These are phyloP conservation scores for Drosophila buzzatii DNA, from an alignment of 2,888 invertebrate species.

Conservation along the genomic window DNA sequence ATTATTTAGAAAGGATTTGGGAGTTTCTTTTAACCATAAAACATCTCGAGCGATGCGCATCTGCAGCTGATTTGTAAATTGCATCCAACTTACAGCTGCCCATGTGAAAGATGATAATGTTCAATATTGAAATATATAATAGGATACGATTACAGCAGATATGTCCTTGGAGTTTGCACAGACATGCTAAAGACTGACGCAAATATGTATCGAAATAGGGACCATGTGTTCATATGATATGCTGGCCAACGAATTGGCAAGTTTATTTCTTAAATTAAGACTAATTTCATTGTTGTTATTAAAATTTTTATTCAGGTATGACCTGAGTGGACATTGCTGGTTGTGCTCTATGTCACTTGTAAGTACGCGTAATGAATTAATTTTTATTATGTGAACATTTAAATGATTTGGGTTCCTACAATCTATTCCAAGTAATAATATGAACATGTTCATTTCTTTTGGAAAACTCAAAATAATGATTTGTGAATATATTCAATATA, in stretches of 20 bases:
- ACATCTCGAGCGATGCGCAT: conserved; percentile 15
- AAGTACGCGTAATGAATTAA: not conserved
- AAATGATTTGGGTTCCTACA: not conserved
- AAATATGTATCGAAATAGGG: not conserved
- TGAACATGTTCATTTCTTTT: no score
- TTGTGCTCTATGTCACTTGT: not conserved
- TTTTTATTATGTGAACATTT: not conserved
- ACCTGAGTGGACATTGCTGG: not conserved
- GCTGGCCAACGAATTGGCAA: not conserved
- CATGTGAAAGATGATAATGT: not conserved
- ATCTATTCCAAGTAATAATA: not conserved
- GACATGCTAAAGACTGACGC: conserved; percentile 5
- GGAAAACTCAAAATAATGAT: not conserved
- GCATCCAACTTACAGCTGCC: conserved; percentile 26
- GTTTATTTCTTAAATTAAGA: not conserved
- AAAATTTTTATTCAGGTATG: not conserved
- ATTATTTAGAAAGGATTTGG: conserved; percentile 78
- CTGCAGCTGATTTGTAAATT: conserved; percentile 31
- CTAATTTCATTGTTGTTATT: not conserved
- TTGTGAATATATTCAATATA: no score
- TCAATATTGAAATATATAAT: conserved; percentile 12
- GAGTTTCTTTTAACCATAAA: conserved; percentile 43
- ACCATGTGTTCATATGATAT: no score
- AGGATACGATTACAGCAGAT: not conserved
- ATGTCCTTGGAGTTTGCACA: conserved; percentile 15